Base-by-base conservation (phyloP, 2,888 invertebrate genomes). In the Argynnis bischoffii region DNA sequence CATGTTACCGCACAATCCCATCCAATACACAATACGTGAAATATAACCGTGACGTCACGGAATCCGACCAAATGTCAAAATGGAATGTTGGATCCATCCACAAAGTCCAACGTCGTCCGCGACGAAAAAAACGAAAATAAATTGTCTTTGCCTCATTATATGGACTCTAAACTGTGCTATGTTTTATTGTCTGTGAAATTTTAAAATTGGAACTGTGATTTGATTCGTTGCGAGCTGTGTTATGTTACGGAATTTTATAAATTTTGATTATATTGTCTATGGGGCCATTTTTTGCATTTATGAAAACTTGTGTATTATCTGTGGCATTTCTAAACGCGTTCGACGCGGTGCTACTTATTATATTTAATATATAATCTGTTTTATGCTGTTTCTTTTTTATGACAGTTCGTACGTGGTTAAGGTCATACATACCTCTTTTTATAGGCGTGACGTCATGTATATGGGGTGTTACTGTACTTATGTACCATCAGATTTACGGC, bases 381-480 rank as follows among this genome's bases (percentile, higher is more conserved):
- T 86, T 88, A 87, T 87, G 84, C 80, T 86, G 76, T 75, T 67
- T 55, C 66, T 71, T 75, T 69, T 72, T 57, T 72, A 79, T 78
- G 84, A 84, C 85, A 94, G 95, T 94, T 93, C 93, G 94, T 77
- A 82, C 79, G 70, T 92, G 94, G 90, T 92, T 94, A 88, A 92
- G 93, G 85, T 93, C 93, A 81, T 94, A 95, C 81, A 88, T 97
- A 93, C 97, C 97, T 82, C 93, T 97, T 90, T 95, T 97, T 94
- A 95, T 97, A 93, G 97, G 97, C 90, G 95, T 97, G 88, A 97
- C 97, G 85, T 97, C 97, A 87, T 97, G 97, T 94, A 94, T 97
- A 90, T 97, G 97, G 96, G 97, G 97, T 87, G 89, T 93, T 55
- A 92, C 92, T n/a, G 86, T 93, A 69, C 84, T 92, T 64, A 86